phyloP scores from a whole-genome alignment of 1,140 invertebrate genomes.

The Zaprionus tsacasi region DNA sequence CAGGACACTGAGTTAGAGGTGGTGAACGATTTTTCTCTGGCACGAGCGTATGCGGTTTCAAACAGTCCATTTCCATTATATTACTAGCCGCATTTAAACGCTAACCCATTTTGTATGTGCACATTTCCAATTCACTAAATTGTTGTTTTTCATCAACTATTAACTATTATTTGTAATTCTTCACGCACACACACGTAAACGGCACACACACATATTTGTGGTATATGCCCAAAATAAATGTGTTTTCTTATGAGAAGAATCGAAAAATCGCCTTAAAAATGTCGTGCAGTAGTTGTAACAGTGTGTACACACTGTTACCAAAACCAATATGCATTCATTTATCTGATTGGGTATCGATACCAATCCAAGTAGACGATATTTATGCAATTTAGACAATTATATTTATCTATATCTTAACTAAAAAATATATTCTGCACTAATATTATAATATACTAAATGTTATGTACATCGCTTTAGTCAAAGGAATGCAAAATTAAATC shows the following conservation, averaged over 20 bases:
- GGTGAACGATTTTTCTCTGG: constrained; percentile 67
- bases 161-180: constrained; percentile 52
- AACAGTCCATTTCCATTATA: constrained; percentile 48
- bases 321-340: constrained; percentile 10
- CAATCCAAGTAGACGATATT: neutral
- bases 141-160: constrained; percentile 22
- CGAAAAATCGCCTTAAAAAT: constrained; percentile 61
- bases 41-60: constrained; percentile 49
- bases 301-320: constrained; percentile 54
- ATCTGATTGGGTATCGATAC: constrained; percentile 45
- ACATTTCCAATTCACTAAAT: constrained; percentile 36
- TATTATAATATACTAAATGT: neutral
- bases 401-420: neutral
- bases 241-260: constrained; percentile 72
- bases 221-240: constrained; percentile 59
- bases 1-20: constrained; percentile 50
- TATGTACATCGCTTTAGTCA: neutral
- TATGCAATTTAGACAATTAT: neutral
- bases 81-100: constrained; percentile 38
- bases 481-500: neutral
- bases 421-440: neutral
- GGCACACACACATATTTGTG: constrained; percentile 52
- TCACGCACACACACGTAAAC: constrained; percentile 51
- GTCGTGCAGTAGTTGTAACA: constrained; percentile 36
- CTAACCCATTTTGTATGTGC: constrained; percentile 38